Evolutionary conservation across 2,113 vertebrate species (phyloP).

Genomic region (Andinoacara biseriatus): DNA sequence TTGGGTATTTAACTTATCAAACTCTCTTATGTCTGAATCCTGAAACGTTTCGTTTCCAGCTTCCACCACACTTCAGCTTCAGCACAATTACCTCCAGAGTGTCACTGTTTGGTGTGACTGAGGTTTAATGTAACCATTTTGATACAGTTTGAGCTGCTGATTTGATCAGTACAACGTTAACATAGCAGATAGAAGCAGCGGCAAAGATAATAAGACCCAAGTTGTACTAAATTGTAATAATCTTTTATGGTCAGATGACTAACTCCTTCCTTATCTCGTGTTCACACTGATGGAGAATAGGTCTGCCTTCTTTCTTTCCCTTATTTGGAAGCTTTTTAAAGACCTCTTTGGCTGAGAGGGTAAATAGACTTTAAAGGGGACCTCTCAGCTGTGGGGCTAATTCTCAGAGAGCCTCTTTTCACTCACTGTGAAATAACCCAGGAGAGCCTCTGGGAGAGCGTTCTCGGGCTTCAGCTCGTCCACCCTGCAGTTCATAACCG

Average conservation of each 20-base stretch:
- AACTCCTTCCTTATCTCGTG: neutral
- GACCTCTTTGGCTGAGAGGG: constrained; percentile 29
- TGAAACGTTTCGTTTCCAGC: neutral
- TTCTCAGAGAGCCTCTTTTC: constrained; percentile 24
- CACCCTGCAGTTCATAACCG: neutral
- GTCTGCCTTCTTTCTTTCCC: constrained; percentile 24
- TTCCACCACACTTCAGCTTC: no score
- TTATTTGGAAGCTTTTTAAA: constrained; percentile 47
- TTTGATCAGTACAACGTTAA: neutral
- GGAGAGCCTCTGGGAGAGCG: neutral
- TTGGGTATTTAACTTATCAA: neutral
- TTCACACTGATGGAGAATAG: neutral
- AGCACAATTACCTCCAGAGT: no score
- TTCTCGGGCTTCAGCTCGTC: constrained; percentile 4
- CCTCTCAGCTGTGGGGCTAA: constrained; percentile 24
- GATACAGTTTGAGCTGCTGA: neutral
- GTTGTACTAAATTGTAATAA: constrained; percentile 6
- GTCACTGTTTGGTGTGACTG: neutral
- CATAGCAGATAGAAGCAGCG: neutral
- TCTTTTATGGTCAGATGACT: neutral
- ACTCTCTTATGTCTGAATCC: neutral
- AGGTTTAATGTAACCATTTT: neutral
- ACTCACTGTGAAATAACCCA: constrained; percentile 51
- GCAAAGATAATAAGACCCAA: neutral
- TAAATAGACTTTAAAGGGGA: constrained; percentile 45